Percentiles rank a stretch among this genome's conserved stretches.
phyloP scores from a whole-genome alignment of 2,888 invertebrate genomes.

The Ectobius pallidus region DNA sequence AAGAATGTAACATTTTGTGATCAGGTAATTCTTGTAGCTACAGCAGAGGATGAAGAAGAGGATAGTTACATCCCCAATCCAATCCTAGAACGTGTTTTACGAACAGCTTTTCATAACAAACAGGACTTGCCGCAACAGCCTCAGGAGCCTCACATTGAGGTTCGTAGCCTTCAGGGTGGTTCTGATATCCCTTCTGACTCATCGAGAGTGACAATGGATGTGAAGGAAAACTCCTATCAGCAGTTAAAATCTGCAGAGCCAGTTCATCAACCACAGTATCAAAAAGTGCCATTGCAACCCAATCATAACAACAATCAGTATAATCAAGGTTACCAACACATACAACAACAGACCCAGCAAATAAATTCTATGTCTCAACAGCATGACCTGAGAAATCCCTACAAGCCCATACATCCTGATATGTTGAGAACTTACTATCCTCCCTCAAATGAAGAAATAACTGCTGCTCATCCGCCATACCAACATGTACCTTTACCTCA shows the following conservation, averaged over 20 bases:
- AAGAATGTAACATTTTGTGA: slow-evolving; percentile 96
- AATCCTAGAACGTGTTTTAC: slow-evolving; percentile 82
- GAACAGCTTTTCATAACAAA: slow-evolving; percentile 80
- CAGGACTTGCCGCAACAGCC: slow-evolving; percentile 9
- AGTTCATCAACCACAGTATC: slow-evolving; percentile 46
- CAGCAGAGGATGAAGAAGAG: slow-evolving; percentile 90
- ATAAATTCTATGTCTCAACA: not conserved
- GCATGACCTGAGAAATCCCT: slow-evolving; percentile 12
- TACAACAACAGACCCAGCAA: not conserved
- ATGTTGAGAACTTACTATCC: slow-evolving; percentile 13
- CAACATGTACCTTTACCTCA: slow-evolving; percentile 21
- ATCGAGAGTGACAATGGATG: slow-evolving; percentile 55
- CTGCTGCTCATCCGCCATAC: slow-evolving; percentile 12
- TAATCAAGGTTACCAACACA: slow-evolving; percentile 19
- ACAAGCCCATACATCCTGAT: slow-evolving; percentile 15
- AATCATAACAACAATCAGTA: slow-evolving; percentile 52
- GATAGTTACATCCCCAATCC: slow-evolving; percentile 91
- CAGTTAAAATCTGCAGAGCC: slow-evolving; percentile 53
- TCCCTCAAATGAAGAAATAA: not conserved
- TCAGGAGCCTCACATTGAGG: slow-evolving; percentile 50
- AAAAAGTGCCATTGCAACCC: slow-evolving; percentile 43
- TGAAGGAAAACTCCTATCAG: slow-evolving; percentile 53
- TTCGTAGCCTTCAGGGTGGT: slow-evolving; percentile 57
- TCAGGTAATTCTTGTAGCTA: slow-evolving; percentile 90
- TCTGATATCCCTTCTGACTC: slow-evolving; percentile 53